Conservation (phyloP, 2,113 vertebrate species). For the Ameiurus melas region DNA sequence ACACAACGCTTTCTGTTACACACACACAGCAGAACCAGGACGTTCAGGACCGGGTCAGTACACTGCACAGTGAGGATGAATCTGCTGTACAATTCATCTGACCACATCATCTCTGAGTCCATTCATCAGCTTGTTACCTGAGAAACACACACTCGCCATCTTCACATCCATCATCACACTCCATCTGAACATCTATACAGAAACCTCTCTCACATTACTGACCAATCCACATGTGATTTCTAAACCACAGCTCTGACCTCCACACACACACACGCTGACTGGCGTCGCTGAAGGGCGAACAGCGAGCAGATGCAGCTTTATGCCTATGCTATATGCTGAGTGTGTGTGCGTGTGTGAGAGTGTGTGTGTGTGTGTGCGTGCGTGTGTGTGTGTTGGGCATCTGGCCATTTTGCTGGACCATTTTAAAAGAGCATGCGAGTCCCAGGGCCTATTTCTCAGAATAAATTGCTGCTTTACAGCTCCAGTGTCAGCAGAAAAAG, state of each 20-base stretch:
- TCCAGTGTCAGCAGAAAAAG: constrained; percentile 53
- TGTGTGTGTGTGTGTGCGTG: constrained; percentile 6
- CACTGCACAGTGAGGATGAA: constrained; percentile 37
- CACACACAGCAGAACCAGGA: not conserved
- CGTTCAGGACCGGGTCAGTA: not conserved
- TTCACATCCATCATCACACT: constrained; percentile 65
- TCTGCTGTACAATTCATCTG: constrained; percentile 57
- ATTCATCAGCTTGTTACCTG: constrained; percentile 65
- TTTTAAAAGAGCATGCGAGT: constrained; percentile 44
- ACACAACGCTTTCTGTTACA: not conserved
- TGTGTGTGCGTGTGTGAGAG: not conserved
- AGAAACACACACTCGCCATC: constrained; percentile 44
- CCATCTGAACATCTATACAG: constrained; percentile 57
- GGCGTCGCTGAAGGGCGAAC: not conserved
- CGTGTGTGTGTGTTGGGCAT: not conserved
- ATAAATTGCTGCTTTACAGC: constrained; percentile 51
- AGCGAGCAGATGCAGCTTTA: constrained; percentile 7
- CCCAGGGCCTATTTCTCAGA: constrained; percentile 49
- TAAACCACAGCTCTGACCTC: constrained; percentile 28
- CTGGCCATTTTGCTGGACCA: constrained; percentile 17
- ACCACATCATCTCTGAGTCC: constrained; percentile 56
- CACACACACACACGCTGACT: not conserved
- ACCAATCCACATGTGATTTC: constrained; percentile 36
- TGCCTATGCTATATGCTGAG: constrained; percentile 15
- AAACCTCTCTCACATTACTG: constrained; percentile 41